Percentiles rank a stretch among this genome's conserved stretches.
These are phyloP conservation scores for Anolis sagrei DNA, from an alignment of 2,113 vertebrate species.

Conservation along the genomic window DNA sequence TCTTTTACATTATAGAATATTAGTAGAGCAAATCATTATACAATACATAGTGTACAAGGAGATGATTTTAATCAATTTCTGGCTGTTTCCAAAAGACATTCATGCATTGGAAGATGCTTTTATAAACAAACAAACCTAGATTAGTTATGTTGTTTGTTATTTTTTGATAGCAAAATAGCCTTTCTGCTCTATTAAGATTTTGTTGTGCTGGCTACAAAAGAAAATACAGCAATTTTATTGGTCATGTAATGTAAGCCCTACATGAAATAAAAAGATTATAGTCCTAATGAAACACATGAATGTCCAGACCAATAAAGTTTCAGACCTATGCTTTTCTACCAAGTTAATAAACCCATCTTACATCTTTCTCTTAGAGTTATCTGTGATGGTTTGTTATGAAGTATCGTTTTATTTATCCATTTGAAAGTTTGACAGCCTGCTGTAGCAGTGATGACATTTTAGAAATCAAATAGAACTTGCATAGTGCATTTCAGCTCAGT, in stretches of 20 bases:
- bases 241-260: not conserved
- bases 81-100: not conserved
- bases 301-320: not conserved
- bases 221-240: not conserved
- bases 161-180: not conserved
- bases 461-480: not conserved
- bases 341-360: not conserved
- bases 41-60: not conserved
- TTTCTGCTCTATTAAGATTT: not conserved
- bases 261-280: not conserved
- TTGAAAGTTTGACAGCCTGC: not conserved
- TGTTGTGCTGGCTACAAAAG: not conserved
- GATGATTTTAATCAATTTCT: not conserved
- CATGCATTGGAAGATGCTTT: not conserved
- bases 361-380: not conserved
- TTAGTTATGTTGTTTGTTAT: no score
- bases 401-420: not conserved
- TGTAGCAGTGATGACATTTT: not conserved
- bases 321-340: not conserved
- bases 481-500: not conserved
- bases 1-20: conserved; percentile 2
- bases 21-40: not conserved
- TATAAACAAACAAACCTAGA: not conserved
- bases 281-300: not conserved
- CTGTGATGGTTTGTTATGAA: not conserved